These are phyloP conservation scores for Tenebrio molitor DNA, from an alignment of 1,140 invertebrate genomes.

Conservation along the genomic window DNA sequence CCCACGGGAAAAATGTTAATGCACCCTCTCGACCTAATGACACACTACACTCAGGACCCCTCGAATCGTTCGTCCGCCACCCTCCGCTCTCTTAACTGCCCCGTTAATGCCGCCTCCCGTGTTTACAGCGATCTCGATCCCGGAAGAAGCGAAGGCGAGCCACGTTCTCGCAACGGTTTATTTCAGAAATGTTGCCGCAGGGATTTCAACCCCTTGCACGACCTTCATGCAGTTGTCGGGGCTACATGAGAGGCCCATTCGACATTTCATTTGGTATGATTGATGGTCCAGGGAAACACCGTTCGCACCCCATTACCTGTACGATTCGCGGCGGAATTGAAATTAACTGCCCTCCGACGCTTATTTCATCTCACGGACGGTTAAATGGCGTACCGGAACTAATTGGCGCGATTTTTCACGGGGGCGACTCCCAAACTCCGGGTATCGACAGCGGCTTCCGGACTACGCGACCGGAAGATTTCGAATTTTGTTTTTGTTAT, in stretches of 20 bases:
- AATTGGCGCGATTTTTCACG: background rate
- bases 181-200: conserved; percentile 40
- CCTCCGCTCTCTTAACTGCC: background rate
- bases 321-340: conserved; percentile 22
- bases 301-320: conserved; percentile 27
- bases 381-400: conserved; percentile 4
- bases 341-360: conserved; percentile 28
- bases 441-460: too few species aligned
- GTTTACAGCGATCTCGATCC: background rate
- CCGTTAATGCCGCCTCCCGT: background rate
- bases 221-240: conserved; percentile 30
- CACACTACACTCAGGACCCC: too few species aligned
- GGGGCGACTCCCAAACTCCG: too few species aligned
- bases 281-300: conserved; percentile 2
- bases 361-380: conserved; percentile 31
- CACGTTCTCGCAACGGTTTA: conserved; percentile 22
- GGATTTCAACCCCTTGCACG: conserved; percentile 10
- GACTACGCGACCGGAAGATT: too few species aligned
- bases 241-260: conserved; percentile 33
- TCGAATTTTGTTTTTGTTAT: too few species aligned
- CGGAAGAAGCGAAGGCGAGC: conserved; percentile 1
- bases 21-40: too few species aligned
- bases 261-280: conserved; percentile 44
- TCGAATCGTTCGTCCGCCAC: too few species aligned
- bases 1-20: too few species aligned